Evolutionary conservation across 2,113 vertebrate species (phyloP).

Genomic region (Sinosuthora webbiana): DNA sequence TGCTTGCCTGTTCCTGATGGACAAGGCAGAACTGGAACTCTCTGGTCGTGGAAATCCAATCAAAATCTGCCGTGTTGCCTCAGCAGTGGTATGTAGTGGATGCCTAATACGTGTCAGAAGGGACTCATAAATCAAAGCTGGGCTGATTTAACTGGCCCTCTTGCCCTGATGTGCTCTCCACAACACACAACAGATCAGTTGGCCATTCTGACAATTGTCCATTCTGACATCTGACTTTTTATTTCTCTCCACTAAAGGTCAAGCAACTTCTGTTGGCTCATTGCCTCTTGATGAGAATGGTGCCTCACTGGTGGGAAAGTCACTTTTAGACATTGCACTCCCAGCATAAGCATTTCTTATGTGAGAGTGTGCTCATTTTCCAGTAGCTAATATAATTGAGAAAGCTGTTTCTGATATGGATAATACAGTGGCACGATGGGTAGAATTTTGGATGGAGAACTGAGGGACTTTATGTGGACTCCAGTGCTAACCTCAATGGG

Average conservation of each 20-base stretch:
- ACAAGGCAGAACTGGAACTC: slow-evolving; percentile 87
- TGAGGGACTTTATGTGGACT: neutral
- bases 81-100: slow-evolving; percentile 85
- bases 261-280: neutral
- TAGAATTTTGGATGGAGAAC: neutral
- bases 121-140: neutral
- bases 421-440: neutral
- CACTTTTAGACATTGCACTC: neutral
- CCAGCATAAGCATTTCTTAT: neutral
- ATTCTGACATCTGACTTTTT: neutral
- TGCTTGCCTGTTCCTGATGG: slow-evolving; percentile 90
- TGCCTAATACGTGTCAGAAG: neutral
- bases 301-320: neutral
- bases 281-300: neutral
- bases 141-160: neutral
- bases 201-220: neutral
- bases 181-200: neutral
- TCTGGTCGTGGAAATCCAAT: slow-evolving; percentile 87
- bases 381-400: neutral
- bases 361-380: neutral
- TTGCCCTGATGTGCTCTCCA: neutral
- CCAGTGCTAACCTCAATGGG: neutral
- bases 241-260: neutral
- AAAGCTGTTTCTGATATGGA: neutral
- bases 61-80: slow-evolving; percentile 89